These are phyloP conservation scores for Penaeus monodon DNA, from an alignment of 2,888 invertebrate genomes.

Conservation along the genomic window DNA sequence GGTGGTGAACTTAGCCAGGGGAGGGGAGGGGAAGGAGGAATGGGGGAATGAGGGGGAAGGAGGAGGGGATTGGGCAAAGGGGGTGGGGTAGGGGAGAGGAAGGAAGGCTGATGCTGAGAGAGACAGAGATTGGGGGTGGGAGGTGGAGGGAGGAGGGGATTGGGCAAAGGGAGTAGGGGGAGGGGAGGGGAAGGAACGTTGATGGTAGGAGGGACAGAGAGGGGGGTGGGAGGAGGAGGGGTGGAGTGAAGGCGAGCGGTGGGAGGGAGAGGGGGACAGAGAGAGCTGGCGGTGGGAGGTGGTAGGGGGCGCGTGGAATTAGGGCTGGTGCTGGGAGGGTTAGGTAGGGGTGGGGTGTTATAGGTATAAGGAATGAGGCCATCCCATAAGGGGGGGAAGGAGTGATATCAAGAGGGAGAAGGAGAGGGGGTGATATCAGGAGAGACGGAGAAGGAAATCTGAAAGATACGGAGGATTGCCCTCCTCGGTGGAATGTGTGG, in stretches of 20 bases:
- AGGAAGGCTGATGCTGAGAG: background rate
- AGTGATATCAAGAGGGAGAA: no score
- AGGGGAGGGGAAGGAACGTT: background rate
- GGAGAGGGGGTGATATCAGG: no score
- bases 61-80: background rate
- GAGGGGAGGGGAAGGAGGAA: background rate
- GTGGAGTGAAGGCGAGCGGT: background rate
- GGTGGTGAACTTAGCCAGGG: background rate
- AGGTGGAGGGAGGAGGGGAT: background rate
- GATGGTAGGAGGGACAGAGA: slow-evolving; percentile 2
- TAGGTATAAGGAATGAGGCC: no score
- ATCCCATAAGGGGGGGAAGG: no score
- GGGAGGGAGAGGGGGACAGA: no score
- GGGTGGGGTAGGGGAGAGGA: background rate
- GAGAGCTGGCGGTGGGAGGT: background rate
- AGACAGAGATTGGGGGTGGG: background rate
- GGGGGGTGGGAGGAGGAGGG: background rate
- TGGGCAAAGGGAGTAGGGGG: background rate
- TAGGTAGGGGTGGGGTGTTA: no score
- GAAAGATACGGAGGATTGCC: no score
- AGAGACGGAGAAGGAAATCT: no score
- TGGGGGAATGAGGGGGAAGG: background rate
- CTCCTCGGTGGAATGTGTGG: no score
- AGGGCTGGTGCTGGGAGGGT: no score
- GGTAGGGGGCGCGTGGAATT: no score